A percentile compares a stretch with the other conserved stretches of the same genome.
These are phyloP conservation scores for Bostrychus sinensis DNA, from an alignment of 2,113 vertebrate genomes.

Conservation along the genomic window DNA sequence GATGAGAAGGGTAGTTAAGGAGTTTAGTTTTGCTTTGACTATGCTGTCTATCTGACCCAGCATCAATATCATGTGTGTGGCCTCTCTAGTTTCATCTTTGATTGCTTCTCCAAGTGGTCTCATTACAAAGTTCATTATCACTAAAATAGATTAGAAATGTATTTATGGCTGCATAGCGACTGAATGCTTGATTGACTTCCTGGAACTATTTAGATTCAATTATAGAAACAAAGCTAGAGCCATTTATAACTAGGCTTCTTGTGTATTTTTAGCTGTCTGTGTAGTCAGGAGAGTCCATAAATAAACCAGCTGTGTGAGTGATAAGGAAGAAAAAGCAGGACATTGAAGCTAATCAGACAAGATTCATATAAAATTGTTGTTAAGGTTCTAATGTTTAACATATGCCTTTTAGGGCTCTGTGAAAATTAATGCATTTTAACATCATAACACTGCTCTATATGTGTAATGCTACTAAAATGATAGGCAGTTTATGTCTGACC, in stretches of 20 bases:
- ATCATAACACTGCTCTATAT: no score
- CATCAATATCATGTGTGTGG: slow-evolving; percentile 68
- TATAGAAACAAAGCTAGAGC: slow-evolving; percentile 6
- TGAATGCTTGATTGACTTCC: slow-evolving; percentile 8
- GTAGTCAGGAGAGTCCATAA: slow-evolving; percentile 7
- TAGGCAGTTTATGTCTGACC: no score
- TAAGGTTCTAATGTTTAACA: no score
- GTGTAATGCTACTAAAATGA: no score
- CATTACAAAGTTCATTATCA: slow-evolving; percentile 42
- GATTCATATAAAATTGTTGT: no score
- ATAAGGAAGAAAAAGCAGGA: neutral
- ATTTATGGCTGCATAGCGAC: slow-evolving; percentile 48
- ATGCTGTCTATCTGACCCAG: slow-evolving; percentile 57
- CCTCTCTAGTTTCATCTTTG: slow-evolving; percentile 24
- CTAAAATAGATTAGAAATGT: slow-evolving; percentile 36
- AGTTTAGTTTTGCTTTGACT: slow-evolving; percentile 70
- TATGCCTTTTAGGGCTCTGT: no score
- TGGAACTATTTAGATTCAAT: neutral
- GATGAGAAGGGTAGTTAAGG: slow-evolving; percentile 76
- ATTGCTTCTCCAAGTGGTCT: slow-evolving; percentile 9
- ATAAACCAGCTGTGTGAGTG: neutral
- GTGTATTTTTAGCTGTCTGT: slow-evolving; percentile 7
- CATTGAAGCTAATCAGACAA: neutral
- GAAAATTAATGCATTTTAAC: no score
- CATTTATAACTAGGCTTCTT: neutral